Evolutionary conservation across 2,797 vertebrate species (phyloP).

Genomic region (Gallinago solitaria): DNA sequence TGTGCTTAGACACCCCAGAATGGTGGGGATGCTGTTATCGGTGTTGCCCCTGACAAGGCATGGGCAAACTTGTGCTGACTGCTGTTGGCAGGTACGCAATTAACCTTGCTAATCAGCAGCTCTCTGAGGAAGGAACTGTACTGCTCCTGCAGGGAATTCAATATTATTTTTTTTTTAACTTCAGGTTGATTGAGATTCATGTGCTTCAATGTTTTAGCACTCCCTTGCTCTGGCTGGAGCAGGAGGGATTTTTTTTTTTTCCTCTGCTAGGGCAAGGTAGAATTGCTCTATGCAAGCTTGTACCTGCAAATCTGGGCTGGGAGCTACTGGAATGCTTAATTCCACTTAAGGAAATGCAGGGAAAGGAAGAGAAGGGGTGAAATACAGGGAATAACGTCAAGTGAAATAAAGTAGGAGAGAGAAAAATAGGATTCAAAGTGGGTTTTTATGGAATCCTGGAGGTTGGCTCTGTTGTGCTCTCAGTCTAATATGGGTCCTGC

Average conservation of each 20-base stretch:
- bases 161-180: not conserved
- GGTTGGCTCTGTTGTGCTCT: not conserved
- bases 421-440: not conserved
- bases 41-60: not conserved
- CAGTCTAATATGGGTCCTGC: not conserved
- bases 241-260: not conserved
- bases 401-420: not conserved
- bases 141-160: constrained; percentile 5
- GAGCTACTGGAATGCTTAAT: not conserved
- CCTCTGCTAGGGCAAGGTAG: not conserved
- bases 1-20: not conserved
- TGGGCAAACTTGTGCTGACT: not conserved
- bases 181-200: constrained; percentile 21
- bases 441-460: not conserved
- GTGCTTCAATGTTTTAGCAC: not conserved
- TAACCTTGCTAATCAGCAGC: constrained; percentile 55
- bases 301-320: not conserved
- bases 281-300: not conserved
- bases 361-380: not conserved
- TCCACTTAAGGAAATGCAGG: not conserved
- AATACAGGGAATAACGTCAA: not conserved
- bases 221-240: not conserved
- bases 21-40: not conserved
- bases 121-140: not conserved
- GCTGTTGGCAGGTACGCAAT: constrained; percentile 38